Evolutionary conservation across 2,113 vertebrate genomes (phyloP).

Genomic region (Cinclus cinclus): DNA sequence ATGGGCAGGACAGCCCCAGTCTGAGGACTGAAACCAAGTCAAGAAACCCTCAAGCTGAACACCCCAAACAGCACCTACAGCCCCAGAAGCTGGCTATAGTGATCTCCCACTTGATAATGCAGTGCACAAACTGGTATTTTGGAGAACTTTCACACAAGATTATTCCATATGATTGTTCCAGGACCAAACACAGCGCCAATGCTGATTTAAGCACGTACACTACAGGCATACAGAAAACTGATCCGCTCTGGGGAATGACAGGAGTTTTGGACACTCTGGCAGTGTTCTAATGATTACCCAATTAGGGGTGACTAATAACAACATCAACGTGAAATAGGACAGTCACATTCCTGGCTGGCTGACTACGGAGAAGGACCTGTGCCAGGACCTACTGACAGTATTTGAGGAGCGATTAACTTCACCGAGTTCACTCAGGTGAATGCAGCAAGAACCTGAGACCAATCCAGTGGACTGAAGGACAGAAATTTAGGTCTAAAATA

Average conservation of each 20-base stretch:
- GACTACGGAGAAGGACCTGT: background rate
- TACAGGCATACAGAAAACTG: accelerated
- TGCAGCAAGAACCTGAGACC: background rate
- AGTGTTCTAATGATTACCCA: background rate
- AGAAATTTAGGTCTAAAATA: background rate
- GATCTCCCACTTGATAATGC: background rate
- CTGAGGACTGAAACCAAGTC: background rate
- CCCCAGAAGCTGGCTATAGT: background rate
- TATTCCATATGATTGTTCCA: background rate
- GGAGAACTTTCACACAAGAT: background rate
- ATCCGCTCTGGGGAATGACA: background rate
- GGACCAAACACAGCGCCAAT: background rate
- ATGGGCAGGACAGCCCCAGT: background rate
- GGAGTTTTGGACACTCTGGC: background rate
- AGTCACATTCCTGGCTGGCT: background rate
- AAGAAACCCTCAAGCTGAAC: accelerated
- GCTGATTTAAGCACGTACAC: background rate
- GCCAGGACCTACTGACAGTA: background rate
- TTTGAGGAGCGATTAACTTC: background rate
- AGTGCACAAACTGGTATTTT: background rate
- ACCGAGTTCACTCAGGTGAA: background rate
- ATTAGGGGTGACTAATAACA: background rate
- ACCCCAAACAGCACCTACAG: background rate
- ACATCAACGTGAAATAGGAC: background rate
- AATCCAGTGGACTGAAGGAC: background rate